A percentile compares a stretch with the other conserved stretches of the same genome.
Evolutionary conservation across 2,888 invertebrate species (phyloP).

Genomic region (Baccha elongata): DNA sequence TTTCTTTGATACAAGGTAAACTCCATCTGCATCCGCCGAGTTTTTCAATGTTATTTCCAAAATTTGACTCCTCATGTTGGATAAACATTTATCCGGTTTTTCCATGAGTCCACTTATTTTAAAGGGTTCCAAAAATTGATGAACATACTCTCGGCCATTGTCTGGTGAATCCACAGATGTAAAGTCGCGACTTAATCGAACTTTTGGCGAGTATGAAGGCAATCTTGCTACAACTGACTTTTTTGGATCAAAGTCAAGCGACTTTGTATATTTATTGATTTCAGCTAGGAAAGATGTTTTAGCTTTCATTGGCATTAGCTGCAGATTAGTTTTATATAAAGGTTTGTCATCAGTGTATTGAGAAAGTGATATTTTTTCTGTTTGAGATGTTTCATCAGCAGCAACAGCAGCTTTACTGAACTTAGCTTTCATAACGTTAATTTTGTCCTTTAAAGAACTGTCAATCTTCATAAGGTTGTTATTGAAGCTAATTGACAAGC

Average conservation of each 20-base stretch:
- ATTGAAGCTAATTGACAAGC: not conserved
- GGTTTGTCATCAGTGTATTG: not conserved
- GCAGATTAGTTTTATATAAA: not conserved
- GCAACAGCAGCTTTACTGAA: not conserved
- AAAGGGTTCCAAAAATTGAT: not conserved
- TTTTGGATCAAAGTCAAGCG: not conserved
- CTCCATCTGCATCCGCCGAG: conserved; percentile 21
- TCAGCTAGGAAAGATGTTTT: not conserved
- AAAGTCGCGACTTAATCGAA: not conserved
- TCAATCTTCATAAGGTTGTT: conserved; percentile 19
- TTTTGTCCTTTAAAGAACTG: conserved; percentile 2
- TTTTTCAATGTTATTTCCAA: not conserved
- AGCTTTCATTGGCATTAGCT: not conserved
- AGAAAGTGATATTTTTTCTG: not conserved
- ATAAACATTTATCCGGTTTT: not conserved
- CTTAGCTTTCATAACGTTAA: conserved; percentile 1
- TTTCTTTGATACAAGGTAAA: conserved; percentile 8
- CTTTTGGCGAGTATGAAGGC: not conserved
- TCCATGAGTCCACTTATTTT: not conserved
- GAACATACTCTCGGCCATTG: not conserved
- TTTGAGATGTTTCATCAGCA: not conserved
- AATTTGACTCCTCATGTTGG: not conserved
- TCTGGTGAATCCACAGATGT: not conserved
- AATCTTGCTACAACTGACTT: not conserved
- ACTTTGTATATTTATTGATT: not conserved